These are phyloP conservation scores for Brenthis ino DNA, from an alignment of 2,888 invertebrate species.

Conservation along the genomic window DNA sequence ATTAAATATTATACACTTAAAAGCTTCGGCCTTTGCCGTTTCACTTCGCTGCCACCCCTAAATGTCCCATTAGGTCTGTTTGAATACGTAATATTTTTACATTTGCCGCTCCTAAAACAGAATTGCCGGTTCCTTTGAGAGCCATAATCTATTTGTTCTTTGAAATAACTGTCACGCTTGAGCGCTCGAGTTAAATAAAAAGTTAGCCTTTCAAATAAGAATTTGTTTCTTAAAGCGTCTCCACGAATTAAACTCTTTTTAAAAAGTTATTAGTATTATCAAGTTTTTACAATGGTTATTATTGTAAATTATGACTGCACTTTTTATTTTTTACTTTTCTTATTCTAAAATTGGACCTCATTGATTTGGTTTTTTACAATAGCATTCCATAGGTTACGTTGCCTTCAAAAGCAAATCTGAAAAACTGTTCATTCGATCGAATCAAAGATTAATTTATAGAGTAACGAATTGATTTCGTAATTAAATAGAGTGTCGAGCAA, in stretches of 20 bases:
- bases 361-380: conserved; percentile 32
- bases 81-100: conserved; percentile 83
- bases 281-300: conserved; percentile 5
- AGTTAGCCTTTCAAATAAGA: conserved; percentile 63
- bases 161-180: conserved; percentile 79
- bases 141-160: conserved; percentile 82
- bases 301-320: conserved; percentile 15
- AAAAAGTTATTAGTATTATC: conserved; percentile 12
- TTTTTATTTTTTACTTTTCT: conserved; percentile 15
- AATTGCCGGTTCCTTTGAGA: conserved; percentile 81
- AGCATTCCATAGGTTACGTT: conserved; percentile 37
- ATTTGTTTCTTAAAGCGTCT: conserved; percentile 40
- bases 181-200: conserved; percentile 72
- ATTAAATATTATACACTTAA: conserved; percentile 83
- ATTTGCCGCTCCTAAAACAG: conserved; percentile 80
- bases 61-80: conserved; percentile 83
- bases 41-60: conserved; percentile 82
- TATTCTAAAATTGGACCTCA: background rate
- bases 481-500: conserved; percentile 55
- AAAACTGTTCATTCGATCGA: conserved; percentile 46
- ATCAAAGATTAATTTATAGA: conserved; percentile 49
- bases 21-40: conserved; percentile 83
- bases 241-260: conserved; percentile 24
- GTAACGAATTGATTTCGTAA: conserved; percentile 60
- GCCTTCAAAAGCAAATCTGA: conserved; percentile 42